phyloP scores from a whole-genome alignment of 2,113 vertebrate species.

The Dasyurus viverrinus region DNA sequence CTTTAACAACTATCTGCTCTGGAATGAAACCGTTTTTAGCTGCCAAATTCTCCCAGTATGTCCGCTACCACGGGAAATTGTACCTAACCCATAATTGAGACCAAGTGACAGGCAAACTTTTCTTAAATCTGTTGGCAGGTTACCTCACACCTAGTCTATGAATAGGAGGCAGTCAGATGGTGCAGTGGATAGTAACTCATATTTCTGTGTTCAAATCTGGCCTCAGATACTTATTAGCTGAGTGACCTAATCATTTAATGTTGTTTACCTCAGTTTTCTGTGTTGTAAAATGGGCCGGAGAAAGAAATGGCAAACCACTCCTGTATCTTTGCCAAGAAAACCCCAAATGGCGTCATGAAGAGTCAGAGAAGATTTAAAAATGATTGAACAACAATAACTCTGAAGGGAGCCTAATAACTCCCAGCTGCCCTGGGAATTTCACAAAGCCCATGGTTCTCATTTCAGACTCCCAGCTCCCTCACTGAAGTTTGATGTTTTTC shows the following conservation, averaged over 20 bases:
- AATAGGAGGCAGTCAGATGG: background rate
- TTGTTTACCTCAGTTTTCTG: background rate
- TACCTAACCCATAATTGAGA: background rate
- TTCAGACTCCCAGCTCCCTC: background rate
- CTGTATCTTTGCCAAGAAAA: background rate
- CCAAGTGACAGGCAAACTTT: background rate
- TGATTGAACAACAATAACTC: background rate
- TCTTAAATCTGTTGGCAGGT: background rate
- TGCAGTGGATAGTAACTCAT: background rate
- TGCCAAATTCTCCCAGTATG: background rate
- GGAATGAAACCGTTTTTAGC: background rate
- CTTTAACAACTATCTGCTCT: background rate
- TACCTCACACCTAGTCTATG: background rate
- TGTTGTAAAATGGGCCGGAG: background rate
- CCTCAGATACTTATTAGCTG: background rate
- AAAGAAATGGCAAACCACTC: background rate
- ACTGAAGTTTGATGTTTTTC: background rate
- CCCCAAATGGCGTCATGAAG: background rate
- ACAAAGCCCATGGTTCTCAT: background rate
- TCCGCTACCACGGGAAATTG: background rate
- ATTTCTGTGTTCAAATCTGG: background rate
- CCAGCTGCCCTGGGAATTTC: background rate
- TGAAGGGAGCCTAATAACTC: background rate
- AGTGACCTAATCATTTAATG: background rate
- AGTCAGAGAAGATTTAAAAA: too few relatives aligned